A percentile compares a stretch with the other conserved stretches of the same genome.
phyloP scores from a whole-genome alignment of 1,140 invertebrate species.

The Hycleus phaleratus region DNA sequence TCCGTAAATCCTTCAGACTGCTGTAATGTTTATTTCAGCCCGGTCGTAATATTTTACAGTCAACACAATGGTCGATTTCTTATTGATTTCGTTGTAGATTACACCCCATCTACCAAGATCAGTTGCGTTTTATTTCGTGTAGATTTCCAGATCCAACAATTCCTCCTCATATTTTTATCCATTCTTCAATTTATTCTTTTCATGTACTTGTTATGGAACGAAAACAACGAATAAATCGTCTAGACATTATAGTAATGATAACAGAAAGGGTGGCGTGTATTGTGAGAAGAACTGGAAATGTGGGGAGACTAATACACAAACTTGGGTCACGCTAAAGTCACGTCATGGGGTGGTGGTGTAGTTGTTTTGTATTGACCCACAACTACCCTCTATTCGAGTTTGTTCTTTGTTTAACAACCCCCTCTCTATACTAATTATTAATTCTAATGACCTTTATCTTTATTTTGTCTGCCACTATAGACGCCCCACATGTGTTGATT shows the following conservation, averaged over 20 bases:
- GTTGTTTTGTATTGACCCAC: constrained; percentile 8
- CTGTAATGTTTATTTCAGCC: too few species aligned
- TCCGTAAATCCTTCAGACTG: too few species aligned
- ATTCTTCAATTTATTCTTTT: too few species aligned
- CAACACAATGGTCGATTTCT: too few species aligned
- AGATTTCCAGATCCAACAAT: too few species aligned
- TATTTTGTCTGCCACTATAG: constrained; percentile 1
- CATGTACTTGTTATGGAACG: neutral
- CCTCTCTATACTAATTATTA: constrained; percentile 13
- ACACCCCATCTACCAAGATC: neutral
- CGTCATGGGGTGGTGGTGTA: constrained; percentile 5
- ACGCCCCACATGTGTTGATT: constrained; percentile 1
- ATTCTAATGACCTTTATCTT: constrained; percentile 13
- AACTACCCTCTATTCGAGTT: neutral
- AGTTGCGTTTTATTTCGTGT: too few species aligned
- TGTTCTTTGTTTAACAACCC: constrained; percentile 3
- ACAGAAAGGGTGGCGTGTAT: constrained; percentile 5
- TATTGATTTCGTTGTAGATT: neutral
- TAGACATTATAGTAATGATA: constrained; percentile 11
- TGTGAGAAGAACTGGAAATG: neutral
- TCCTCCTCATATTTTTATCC: too few species aligned
- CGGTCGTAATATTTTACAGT: too few species aligned
- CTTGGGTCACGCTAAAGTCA: constrained; percentile 13
- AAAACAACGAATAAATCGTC: constrained; percentile 8
- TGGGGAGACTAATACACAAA: constrained; percentile 4